Conservation (phyloP, 2,113 vertebrate genomes). For the Odontophorus gujanensis region DNA sequence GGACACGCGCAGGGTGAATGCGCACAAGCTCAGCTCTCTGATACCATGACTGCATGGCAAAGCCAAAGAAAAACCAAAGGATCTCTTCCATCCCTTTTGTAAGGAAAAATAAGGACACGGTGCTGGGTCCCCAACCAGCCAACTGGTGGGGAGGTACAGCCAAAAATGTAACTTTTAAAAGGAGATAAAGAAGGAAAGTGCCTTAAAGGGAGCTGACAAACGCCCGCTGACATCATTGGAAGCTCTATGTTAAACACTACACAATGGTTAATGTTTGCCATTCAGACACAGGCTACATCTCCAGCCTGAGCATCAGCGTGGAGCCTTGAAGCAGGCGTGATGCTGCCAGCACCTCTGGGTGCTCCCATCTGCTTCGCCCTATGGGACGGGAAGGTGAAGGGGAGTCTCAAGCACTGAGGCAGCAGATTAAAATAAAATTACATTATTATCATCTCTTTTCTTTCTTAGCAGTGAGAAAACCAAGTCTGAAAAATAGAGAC, state of each 20-base stretch:
- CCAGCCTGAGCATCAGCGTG: neutral
- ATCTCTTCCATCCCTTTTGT: conserved; percentile 26
- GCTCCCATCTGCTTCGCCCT: conserved; percentile 2
- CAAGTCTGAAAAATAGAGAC: conserved; percentile 76
- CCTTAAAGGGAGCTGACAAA: conserved; percentile 57
- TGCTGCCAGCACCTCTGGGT: conserved; percentile 18
- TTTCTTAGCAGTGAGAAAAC: conserved; percentile 68
- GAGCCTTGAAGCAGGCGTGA: neutral
- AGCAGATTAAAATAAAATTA: conserved; percentile 69
- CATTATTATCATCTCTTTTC: conserved; percentile 49
- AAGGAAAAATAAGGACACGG: conserved; percentile 30
- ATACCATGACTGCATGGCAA: conserved; percentile 41
- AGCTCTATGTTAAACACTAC: conserved; percentile 51
- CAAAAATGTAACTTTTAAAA: conserved; percentile 13
- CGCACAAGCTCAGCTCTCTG: conserved; percentile 35
- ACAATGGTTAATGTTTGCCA: conserved; percentile 14
- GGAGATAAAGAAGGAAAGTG: conserved; percentile 3
- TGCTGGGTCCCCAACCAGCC: neutral
- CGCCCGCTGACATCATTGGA: neutral
- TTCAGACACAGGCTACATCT: conserved; percentile 11
- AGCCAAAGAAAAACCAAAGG: neutral
- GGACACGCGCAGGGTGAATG: conserved; percentile 59
- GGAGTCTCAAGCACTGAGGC: conserved; percentile 50
- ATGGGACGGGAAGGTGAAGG: neutral
- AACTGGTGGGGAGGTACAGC: neutral